Conservation (phyloP, 2,797 vertebrate genomes). For the Neosilurus hyrtlii region DNA sequence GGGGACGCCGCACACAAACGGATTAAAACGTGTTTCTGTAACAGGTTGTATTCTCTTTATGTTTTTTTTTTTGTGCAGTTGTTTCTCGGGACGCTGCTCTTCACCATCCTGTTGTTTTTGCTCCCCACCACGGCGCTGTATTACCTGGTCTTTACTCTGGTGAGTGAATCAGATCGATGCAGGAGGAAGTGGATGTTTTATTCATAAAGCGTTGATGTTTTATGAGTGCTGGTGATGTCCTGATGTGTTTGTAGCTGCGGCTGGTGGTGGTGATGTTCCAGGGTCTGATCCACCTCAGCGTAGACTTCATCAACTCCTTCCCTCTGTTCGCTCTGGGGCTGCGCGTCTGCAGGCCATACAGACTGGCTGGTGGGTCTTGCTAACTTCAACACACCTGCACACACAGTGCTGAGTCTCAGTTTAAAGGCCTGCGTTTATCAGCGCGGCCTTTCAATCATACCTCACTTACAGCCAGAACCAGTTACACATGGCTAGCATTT, state of each 20-base stretch:
- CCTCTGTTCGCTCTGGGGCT: conserved; percentile 85
- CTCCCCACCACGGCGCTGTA: conserved; percentile 94
- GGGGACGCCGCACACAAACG: neutral
- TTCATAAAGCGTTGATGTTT: neutral
- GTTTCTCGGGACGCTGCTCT: conserved; percentile 93
- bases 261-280: conserved; percentile 89
- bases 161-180: conserved; percentile 61
- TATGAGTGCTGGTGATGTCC: neutral
- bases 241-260: conserved; percentile 75
- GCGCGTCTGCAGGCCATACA: conserved; percentile 83
- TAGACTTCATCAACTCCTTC: conserved; percentile 90
- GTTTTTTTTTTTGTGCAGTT: conserved; percentile 69
- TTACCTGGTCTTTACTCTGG: conserved; percentile 97
- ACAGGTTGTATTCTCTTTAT: neutral
- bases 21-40: too few relatives aligned
- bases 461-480: neutral
- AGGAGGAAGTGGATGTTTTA: neutral
- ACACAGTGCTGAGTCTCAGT: neutral
- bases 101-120: conserved; percentile 92
- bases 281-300: conserved; percentile 84
- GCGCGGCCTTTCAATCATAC: too few relatives aligned
- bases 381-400: neutral
- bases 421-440: too few relatives aligned
- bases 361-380: conserved; percentile 78
- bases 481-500: neutral